Percentiles rank a stretch among this genome's conserved stretches.
Evolutionary conservation across 1,140 invertebrate species (phyloP).

Genomic region (Philotrypesis tridentata): DNA sequence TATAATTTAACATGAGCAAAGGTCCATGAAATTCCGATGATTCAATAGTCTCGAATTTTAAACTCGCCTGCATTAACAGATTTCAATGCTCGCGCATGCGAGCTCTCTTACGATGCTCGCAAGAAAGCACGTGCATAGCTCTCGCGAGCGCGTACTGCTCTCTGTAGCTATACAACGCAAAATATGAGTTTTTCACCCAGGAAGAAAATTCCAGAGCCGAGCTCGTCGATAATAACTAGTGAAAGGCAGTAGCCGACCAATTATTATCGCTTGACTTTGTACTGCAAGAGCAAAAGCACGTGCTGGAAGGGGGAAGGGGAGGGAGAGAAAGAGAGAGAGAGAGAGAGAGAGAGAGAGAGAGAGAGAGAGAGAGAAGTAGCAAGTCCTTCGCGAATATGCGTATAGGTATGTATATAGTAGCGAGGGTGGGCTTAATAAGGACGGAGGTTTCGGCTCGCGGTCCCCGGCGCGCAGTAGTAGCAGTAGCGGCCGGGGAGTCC

Average conservation of each 20-base stretch:
- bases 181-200: constrained; percentile 34
- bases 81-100: constrained; percentile 11
- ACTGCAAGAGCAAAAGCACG: constrained; percentile 42
- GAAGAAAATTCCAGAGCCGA: constrained; percentile 33
- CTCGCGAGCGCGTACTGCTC: constrained; percentile 18
- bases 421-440: constrained; percentile 74
- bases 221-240: constrained; percentile 35
- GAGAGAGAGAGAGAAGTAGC: constrained; percentile 44
- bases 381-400: constrained; percentile 62
- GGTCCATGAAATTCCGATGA: background rate
- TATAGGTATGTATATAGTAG: constrained; percentile 56
- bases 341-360: constrained; percentile 46
- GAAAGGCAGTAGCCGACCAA: constrained; percentile 39
- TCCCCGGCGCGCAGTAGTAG: constrained; percentile 48
- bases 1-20: background rate
- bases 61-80: constrained; percentile 13
- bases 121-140: constrained; percentile 10
- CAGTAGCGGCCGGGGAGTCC: constrained; percentile 29
- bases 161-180: background rate
- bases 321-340: constrained; percentile 41
- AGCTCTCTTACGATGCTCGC: background rate
- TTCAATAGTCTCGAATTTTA: constrained; percentile 25
- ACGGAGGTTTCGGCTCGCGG: constrained; percentile 67
- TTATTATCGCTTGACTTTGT: constrained; percentile 24
- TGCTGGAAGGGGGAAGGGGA: constrained; percentile 36